Conservation (phyloP, 2,888 invertebrate genomes). For the Vandiemenella viatica region DNA sequence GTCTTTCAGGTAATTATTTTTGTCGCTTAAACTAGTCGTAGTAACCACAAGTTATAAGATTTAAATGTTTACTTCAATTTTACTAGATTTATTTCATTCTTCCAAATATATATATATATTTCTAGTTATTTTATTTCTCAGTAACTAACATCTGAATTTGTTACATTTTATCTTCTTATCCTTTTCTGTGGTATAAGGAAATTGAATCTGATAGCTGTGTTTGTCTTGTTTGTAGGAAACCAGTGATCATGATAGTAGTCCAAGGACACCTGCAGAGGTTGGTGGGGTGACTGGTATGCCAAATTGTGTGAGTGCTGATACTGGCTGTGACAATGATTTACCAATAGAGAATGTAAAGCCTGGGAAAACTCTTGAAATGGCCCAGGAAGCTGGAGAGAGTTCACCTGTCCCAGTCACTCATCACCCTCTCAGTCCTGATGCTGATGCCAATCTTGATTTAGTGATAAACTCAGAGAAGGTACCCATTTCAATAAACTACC, state of each 20-base stretch:
- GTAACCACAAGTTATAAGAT: no score
- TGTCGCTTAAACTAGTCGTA: no score
- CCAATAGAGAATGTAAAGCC: background rate
- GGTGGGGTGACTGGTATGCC: conserved; percentile 32
- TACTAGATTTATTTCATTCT: no score
- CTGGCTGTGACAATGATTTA: conserved; percentile 11
- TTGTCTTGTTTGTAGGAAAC: conserved; percentile 8
- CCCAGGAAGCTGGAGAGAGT: conserved; percentile 32
- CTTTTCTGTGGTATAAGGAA: no score
- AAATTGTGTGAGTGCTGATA: conserved; percentile 25
- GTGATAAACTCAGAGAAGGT: background rate
- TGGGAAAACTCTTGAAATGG: conserved; percentile 29
- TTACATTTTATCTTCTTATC: no score
- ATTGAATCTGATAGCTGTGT: no score
- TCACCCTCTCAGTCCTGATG: conserved; percentile 60
- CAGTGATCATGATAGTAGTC: conserved; percentile 36
- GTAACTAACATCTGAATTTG: no score
- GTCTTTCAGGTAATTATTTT: no score
- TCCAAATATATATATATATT: no score
- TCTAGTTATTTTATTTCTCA: no score
- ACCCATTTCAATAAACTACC: background rate
- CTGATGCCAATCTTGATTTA: conserved; percentile 1
- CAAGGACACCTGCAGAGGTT: conserved; percentile 40
- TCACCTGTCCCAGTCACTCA: conserved; percentile 30
- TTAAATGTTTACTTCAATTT: no score